A percentile compares a stretch with the other conserved stretches of the same genome.
phyloP scores from a whole-genome alignment of 2,888 invertebrate genomes.

The Periphyllus acericola region DNA sequence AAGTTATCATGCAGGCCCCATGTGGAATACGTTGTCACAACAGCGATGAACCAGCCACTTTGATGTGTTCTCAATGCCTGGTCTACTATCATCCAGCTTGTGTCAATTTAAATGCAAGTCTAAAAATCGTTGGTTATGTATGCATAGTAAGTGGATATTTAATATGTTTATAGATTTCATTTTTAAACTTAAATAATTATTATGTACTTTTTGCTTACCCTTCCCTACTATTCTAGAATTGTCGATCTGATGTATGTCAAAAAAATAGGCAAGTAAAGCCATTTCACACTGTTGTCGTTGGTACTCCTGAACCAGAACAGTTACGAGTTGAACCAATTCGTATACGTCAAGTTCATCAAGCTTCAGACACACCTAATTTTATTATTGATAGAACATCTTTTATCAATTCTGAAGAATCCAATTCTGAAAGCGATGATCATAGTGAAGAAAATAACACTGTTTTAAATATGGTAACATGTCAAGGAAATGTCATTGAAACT shows the following conservation, averaged over 20 bases:
- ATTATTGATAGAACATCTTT: constrained; percentile 55
- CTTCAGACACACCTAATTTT: constrained; percentile 38
- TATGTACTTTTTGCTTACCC: not conserved
- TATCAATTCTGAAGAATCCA: constrained; percentile 27
- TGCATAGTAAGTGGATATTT: constrained; percentile 44
- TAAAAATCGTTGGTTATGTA: constrained; percentile 57
- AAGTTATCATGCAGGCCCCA: constrained; percentile 55
- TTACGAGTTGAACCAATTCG: constrained; percentile 57
- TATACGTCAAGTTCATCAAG: constrained; percentile 51
- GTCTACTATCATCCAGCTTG: constrained; percentile 59
- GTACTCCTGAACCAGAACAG: constrained; percentile 40
- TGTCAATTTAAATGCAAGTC: constrained; percentile 56
- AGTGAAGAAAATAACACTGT: constrained; percentile 8
- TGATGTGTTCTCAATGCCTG: constrained; percentile 58
- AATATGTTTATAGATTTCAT: not conserved
- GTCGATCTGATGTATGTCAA: constrained; percentile 30
- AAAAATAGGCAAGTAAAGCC: constrained; percentile 22
- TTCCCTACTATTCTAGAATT: constrained; percentile 29
- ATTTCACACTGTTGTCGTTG: constrained; percentile 43
- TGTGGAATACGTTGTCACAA: constrained; percentile 55
- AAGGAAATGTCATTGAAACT: constrained; percentile 40
- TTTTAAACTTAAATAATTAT: not conserved
- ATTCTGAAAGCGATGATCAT: constrained; percentile 25
- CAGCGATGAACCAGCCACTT: constrained; percentile 45
- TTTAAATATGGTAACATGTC: constrained; percentile 36